Evolutionary conservation across 2,888 invertebrate genomes (phyloP).

Genomic region (Zaprionus obscuricornis): DNA sequence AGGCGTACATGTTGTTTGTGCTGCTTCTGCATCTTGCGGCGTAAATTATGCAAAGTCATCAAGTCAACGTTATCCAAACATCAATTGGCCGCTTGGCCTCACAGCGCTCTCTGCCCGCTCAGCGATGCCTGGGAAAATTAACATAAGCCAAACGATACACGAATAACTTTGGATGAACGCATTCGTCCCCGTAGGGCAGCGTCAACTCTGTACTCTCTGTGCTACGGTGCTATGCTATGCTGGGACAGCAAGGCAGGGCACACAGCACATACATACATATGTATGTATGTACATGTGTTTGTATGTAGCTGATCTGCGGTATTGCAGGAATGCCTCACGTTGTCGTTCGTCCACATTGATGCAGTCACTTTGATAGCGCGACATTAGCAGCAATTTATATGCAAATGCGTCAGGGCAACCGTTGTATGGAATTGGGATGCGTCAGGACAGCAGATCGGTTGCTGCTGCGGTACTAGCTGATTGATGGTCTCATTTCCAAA

Average conservation of each 20-base stretch:
- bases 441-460: slow-evolving; percentile 34
- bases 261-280: no score
- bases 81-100: slow-evolving; percentile 60
- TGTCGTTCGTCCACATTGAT: slow-evolving; percentile 69
- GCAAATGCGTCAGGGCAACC: slow-evolving; percentile 78
- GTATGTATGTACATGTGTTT: no score
- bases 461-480: slow-evolving; percentile 65
- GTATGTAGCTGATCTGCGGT: slow-evolving; percentile 26
- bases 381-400: slow-evolving; percentile 84
- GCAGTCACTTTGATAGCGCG: slow-evolving; percentile 82
- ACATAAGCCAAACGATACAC: slow-evolving; percentile 67
- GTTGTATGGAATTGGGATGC: slow-evolving; percentile 36
- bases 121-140: slow-evolving; percentile 72
- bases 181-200: slow-evolving; percentile 47
- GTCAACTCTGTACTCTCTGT: slow-evolving; percentile 22
- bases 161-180: slow-evolving; percentile 46
- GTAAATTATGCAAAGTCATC: slow-evolving; percentile 78
- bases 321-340: slow-evolving; percentile 48
- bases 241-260: slow-evolving; percentile 17
- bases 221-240: no score
- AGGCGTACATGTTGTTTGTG: slow-evolving; percentile 35
- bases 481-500: slow-evolving; percentile 81
- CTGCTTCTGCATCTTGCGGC: slow-evolving; percentile 32
- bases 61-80: slow-evolving; percentile 79
- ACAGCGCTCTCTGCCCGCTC: slow-evolving; percentile 19